These are phyloP conservation scores for Cygnus olor DNA, from an alignment of 2,797 vertebrate species.

Conservation along the genomic window DNA sequence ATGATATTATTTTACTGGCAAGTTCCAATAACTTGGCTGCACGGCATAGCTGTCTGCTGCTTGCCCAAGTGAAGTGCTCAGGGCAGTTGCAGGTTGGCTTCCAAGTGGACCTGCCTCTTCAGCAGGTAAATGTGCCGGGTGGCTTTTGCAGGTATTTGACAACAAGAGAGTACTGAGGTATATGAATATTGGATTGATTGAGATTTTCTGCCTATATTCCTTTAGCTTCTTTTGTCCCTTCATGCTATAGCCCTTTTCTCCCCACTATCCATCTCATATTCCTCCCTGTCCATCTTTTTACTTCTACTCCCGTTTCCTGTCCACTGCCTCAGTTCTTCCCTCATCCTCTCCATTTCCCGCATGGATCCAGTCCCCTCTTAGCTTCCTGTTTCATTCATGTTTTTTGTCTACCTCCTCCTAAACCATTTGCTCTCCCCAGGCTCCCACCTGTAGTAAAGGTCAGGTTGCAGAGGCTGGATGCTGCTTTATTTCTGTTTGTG, in stretches of 20 bases:
- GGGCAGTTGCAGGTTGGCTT: not conserved
- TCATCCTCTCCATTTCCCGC: not conserved
- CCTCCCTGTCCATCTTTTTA: not conserved
- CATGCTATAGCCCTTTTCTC: not conserved
- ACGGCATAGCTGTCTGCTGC: not conserved
- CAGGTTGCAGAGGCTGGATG: not conserved
- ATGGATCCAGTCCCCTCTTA: not conserved
- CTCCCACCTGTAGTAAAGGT: not conserved
- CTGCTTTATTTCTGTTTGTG: not conserved
- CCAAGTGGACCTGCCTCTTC: not conserved
- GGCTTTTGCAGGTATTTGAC: not conserved
- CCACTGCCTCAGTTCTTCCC: not conserved
- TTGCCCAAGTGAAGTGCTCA: not conserved
- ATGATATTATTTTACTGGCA: not conserved
- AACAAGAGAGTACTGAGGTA: not conserved
- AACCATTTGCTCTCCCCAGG: not conserved
- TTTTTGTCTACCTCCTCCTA: not conserved
- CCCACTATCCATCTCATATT: not conserved
- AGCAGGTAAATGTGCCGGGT: rapidly evolving
- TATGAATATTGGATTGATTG: not conserved
- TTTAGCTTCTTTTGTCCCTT: not conserved
- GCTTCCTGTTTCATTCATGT: not conserved
- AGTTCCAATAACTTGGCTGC: not conserved
- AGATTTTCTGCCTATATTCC: not conserved
- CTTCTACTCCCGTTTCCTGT: not conserved